Conservation (phyloP, 2,113 vertebrate genomes). For the Isurus oxyrinchus region DNA sequence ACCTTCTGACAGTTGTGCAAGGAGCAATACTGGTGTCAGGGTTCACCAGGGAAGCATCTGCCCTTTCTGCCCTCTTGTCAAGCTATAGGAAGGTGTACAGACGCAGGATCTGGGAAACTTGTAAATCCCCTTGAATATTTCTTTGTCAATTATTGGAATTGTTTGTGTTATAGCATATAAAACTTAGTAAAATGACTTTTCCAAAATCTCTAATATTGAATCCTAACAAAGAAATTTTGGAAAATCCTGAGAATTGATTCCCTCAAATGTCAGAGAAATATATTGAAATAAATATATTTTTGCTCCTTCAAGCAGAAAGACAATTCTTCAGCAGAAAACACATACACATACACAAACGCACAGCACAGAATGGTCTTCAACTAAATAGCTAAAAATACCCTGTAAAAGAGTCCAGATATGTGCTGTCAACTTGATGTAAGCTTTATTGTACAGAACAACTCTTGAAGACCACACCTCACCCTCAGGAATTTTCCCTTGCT, state of each 20-base stretch:
- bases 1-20: slow-evolving; percentile 1
- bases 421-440: neutral
- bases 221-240: neutral
- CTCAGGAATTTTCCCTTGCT: neutral
- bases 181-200: neutral
- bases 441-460: neutral
- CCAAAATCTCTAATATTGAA: neutral
- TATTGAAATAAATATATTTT: neutral
- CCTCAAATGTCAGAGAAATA: neutral
- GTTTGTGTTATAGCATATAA: neutral
- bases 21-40: neutral
- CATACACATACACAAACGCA: neutral
- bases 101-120: neutral
- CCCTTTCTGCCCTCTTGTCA: neutral
- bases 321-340: neutral
- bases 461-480: neutral
- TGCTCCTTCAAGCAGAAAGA: neutral
- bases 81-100: neutral
- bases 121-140: neutral
- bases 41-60: neutral
- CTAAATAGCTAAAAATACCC: neutral
- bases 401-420: neutral
- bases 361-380: neutral
- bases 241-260: neutral
- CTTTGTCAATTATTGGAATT: neutral